Evolutionary conservation across 2,113 vertebrate genomes (phyloP).

Genomic region (Aegotheles bennettii): DNA sequence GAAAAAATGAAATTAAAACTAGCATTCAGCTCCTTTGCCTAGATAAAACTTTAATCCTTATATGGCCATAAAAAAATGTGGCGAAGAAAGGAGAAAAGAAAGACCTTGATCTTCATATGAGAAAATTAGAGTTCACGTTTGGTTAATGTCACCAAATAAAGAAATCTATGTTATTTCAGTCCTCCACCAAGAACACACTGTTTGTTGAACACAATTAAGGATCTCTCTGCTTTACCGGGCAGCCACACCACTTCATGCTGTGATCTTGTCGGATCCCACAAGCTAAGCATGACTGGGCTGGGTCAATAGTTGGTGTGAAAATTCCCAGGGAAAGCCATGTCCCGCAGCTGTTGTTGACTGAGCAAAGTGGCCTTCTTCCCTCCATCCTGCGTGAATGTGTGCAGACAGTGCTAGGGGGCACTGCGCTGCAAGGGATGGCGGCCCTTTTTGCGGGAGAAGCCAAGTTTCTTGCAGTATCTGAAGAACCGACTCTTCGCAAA

Average conservation of each 20-base stretch:
- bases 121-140: background rate
- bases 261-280: conserved; percentile 17
- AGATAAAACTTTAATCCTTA: background rate
- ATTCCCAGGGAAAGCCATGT: background rate
- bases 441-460: background rate
- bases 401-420: conserved; percentile 69
- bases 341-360: background rate
- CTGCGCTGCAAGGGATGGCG: conserved; percentile 57
- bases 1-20: background rate
- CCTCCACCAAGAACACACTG: background rate
- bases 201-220: conserved; percentile 10
- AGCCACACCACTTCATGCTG: background rate
- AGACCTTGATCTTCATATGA: background rate
- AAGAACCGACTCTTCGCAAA: background rate
- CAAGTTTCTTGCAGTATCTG: background rate
- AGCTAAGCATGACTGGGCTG: conserved; percentile 14
- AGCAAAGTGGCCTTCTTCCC: background rate
- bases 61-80: background rate
- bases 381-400: background rate
- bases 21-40: background rate
- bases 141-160: conserved; percentile 25
- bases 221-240: conserved; percentile 2
- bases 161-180: background rate
- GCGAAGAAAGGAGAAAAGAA: background rate
- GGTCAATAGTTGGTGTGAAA: background rate